A percentile compares a stretch with the other conserved stretches of the same genome.
Evolutionary conservation across 2,888 invertebrate genomes (phyloP).

Genomic region (Pteria penguin): DNA sequence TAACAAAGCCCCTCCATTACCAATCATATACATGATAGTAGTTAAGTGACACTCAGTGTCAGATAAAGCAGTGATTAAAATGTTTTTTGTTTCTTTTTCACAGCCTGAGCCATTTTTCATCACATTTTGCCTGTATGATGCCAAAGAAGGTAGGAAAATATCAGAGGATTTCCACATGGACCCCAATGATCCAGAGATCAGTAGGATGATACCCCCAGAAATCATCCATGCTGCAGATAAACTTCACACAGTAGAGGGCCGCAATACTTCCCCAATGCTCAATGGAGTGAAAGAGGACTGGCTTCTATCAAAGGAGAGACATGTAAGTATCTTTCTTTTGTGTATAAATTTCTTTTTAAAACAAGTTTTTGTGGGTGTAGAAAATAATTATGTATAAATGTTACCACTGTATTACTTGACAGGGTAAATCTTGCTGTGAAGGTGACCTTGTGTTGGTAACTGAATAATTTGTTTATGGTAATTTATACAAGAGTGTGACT

Average conservation of each 20-base stretch:
- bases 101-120: slow-evolving; percentile 96
- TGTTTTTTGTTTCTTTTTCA: slow-evolving; percentile 20
- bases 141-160: slow-evolving; percentile 90
- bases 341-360: too few species aligned
- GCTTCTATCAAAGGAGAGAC: slow-evolving; percentile 81
- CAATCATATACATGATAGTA: too few species aligned
- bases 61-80: background rate
- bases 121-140: slow-evolving; percentile 93
- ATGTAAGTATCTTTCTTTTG: slow-evolving; percentile 60
- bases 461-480: too few species aligned
- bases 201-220: slow-evolving; percentile 75
- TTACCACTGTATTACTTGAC: too few species aligned
- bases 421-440: too few species aligned
- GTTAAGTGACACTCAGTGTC: background rate
- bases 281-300: slow-evolving; percentile 88
- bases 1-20: too few species aligned
- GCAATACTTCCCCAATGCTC: slow-evolving; percentile 81
- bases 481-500: too few species aligned
- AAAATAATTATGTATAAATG: too few species aligned
- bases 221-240: slow-evolving; percentile 66
- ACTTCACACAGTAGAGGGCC: slow-evolving; percentile 67
- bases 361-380: too few species aligned
- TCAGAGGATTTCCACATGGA: slow-evolving; percentile 92
- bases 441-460: too few species aligned
- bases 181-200: slow-evolving; percentile 73